Evolutionary conservation across 2,888 invertebrate genomes (phyloP).

Genomic region (Acanthosepion lycidas): DNA sequence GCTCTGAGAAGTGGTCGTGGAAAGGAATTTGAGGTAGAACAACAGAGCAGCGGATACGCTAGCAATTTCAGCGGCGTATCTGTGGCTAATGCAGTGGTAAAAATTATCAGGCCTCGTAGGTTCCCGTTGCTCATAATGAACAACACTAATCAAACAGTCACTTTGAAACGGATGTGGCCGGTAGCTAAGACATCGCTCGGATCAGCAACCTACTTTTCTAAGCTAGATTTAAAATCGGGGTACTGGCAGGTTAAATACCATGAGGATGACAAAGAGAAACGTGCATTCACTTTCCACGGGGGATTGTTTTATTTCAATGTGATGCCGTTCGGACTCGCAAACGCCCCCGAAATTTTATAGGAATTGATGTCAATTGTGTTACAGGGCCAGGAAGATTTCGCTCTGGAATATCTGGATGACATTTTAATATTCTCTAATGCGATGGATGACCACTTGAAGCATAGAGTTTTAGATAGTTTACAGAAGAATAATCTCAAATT

Average conservation of each 20-base stretch:
- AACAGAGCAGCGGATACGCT: not conserved
- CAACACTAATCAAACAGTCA: not conserved
- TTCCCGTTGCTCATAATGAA: not conserved
- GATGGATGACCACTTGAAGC: too few relatives aligned
- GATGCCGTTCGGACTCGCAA: too few relatives aligned
- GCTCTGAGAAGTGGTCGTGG: fast-evolving
- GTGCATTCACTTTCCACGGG: not conserved
- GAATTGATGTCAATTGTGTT: not conserved
- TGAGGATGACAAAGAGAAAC: not conserved
- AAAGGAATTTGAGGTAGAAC: not conserved
- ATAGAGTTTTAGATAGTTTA: too few relatives aligned
- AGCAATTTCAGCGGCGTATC: not conserved
- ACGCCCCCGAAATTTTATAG: too few relatives aligned
- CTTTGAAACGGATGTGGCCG: not conserved
- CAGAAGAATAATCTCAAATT: too few relatives aligned
- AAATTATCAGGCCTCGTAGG: not conserved
- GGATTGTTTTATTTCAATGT: not conserved
- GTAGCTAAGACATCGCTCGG: not conserved
- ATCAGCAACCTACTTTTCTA: too few relatives aligned
- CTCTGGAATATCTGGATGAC: too few relatives aligned
- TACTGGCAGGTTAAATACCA: not conserved
- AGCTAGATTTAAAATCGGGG: too few relatives aligned
- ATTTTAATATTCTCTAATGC: too few relatives aligned
- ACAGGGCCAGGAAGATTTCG: too few relatives aligned
- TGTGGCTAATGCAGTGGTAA: not conserved